Evolutionary conservation across 2,113 vertebrate genomes (phyloP).

Genomic region (Rhagologus leucostigma): DNA sequence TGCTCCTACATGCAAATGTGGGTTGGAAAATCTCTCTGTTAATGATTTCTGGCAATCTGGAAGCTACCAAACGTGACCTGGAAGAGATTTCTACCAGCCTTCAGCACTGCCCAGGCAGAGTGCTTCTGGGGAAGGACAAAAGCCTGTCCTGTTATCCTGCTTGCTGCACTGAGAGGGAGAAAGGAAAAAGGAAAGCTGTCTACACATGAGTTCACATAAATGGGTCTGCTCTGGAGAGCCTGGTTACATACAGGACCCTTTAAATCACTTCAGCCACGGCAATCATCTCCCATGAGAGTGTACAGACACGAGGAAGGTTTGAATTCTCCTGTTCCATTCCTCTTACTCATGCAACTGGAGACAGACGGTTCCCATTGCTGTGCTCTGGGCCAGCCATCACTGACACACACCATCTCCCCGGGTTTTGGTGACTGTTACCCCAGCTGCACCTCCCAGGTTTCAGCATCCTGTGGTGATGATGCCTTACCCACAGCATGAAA

Average conservation of each 20-base stretch:
- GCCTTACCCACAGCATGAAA: not conserved
- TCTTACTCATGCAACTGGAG: not conserved
- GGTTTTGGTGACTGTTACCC: not conserved
- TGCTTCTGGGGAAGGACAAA: not conserved
- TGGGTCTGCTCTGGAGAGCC: not conserved
- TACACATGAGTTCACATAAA: not conserved
- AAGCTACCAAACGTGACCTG: not conserved
- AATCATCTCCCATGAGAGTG: not conserved
- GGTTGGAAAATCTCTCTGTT: not conserved
- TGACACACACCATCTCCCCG: not conserved
- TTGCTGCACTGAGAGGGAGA: not conserved
- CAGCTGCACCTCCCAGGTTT: not conserved
- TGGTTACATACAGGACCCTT: not conserved
- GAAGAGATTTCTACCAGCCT: not conserved
- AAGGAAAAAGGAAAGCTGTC: not conserved
- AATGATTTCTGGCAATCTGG: not conserved
- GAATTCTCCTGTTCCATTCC: not conserved
- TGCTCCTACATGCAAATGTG: accelerated
- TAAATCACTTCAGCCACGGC: not conserved
- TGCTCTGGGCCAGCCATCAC: not conserved
- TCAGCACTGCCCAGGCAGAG: not conserved
- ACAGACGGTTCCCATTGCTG: not conserved
- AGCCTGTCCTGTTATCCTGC: not conserved
- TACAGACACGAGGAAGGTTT: not conserved
- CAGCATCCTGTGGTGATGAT: not conserved